Conservation (phyloP, 2,113 vertebrate genomes). For the Opisthocomus hoazin region DNA sequence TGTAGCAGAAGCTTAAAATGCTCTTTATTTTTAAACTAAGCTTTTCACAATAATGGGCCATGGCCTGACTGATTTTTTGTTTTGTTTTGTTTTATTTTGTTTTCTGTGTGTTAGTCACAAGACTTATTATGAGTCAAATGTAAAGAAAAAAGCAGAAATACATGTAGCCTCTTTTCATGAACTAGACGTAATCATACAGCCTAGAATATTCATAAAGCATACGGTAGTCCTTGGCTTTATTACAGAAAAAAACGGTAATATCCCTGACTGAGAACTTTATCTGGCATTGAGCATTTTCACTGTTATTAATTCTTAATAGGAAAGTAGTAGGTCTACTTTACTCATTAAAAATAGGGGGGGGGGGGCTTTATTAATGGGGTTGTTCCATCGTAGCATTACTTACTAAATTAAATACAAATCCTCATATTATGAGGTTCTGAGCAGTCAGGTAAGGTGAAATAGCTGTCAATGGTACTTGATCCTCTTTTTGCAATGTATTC, state of each 20-base stretch:
- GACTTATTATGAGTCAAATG: neutral
- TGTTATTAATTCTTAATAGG: neutral
- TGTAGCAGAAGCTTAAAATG: neutral
- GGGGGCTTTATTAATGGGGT: neutral
- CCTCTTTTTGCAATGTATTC: neutral
- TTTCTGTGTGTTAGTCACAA: neutral
- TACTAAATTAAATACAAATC: neutral
- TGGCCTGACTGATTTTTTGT: neutral
- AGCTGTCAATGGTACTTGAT: neutral
- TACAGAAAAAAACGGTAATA: neutral
- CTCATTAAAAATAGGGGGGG: neutral
- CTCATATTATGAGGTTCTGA: neutral
- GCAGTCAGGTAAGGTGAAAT: neutral
- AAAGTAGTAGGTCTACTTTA: neutral
- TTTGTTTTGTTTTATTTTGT: neutral
- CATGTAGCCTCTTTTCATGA: neutral
- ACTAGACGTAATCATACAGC: neutral
- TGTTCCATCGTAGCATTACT: neutral
- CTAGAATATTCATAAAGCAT: neutral
- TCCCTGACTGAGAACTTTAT: neutral
- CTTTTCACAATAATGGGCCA: neutral
- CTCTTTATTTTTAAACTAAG: neutral
- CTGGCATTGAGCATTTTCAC: neutral
- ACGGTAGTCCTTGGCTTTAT: neutral
- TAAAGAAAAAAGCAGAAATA: neutral